A percentile compares a stretch with the other conserved stretches of the same genome.
These are phyloP conservation scores for Luperina nickerlii DNA, from an alignment of 2,888 invertebrate genomes.

Conservation along the genomic window DNA sequence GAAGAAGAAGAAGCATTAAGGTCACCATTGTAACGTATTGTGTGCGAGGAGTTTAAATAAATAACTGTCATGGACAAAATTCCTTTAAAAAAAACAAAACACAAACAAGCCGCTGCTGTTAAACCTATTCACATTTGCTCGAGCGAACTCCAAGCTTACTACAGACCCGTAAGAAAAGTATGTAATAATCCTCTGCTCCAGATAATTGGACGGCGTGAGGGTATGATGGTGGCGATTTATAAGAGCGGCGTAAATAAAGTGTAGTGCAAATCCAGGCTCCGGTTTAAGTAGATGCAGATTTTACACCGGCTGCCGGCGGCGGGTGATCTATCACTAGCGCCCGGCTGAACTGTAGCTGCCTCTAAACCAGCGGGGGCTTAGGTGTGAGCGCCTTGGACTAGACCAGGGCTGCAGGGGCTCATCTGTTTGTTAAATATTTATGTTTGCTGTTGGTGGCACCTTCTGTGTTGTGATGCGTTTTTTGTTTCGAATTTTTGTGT, in stretches of 20 bases:
- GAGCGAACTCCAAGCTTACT: slow-evolving; percentile 21
- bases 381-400: not conserved
- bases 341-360: slow-evolving; percentile 58
- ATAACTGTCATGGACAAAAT: not conserved
- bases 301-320: slow-evolving; percentile 80
- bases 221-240: slow-evolving; percentile 75
- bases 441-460: not conserved
- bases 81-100: slow-evolving; percentile 9
- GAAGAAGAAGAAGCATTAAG: not conserved
- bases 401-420: not conserved
- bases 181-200: slow-evolving; percentile 54
- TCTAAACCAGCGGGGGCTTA: slow-evolving; percentile 34
- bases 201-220: slow-evolving; percentile 59
- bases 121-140: slow-evolving; percentile 29
- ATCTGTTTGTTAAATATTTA: not conserved
- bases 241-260: slow-evolving; percentile 79
- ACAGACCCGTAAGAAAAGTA: slow-evolving; percentile 35
- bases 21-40: not conserved
- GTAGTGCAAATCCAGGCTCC: slow-evolving; percentile 78
- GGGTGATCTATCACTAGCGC: slow-evolving; percentile 82
- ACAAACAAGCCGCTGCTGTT: slow-evolving; percentile 19
- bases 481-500: not conserved
- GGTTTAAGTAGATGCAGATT: slow-evolving; percentile 83
- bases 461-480: not conserved
- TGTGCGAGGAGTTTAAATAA: not conserved